Conservation (phyloP, 1,140 invertebrate species). For the Pentalonia nigronervosa region DNA sequence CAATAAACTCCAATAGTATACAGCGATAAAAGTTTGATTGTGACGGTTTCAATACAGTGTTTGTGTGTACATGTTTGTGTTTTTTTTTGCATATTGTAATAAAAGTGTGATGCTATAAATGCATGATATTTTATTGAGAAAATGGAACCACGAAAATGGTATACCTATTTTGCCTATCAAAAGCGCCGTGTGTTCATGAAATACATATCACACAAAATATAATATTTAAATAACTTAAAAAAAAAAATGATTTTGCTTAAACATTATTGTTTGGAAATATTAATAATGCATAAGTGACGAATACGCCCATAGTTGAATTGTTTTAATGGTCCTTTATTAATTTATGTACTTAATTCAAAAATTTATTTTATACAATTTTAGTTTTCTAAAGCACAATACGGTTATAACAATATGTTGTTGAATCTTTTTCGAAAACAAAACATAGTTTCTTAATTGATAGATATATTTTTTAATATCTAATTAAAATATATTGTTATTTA, state of each 20-base stretch:
- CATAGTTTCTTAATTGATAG: no score
- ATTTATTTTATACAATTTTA: not conserved
- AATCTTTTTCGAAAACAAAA: not conserved
- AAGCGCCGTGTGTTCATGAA: not conserved
- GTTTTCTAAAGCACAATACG: not conserved
- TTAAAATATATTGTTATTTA: not conserved
- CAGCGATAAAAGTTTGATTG: not conserved
- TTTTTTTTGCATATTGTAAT: not conserved
- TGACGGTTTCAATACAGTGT: not conserved
- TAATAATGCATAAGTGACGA: not conserved
- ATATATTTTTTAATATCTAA: no score
- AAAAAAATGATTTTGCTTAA: no score
- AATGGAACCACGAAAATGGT: not conserved
- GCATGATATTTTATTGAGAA: not conserved
- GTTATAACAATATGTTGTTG: not conserved
- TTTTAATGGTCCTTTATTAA: not conserved
- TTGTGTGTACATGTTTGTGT: not conserved
- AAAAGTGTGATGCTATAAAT: not conserved
- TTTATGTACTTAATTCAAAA: not conserved
- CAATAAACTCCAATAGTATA: not conserved
- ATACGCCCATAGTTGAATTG: not conserved
- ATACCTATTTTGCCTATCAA: not conserved
- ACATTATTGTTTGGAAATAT: not conserved
- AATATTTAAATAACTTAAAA: no score
- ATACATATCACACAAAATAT: not conserved